Conservation (phyloP, 1,140 invertebrate species). For the Drosophila baimaii region DNA sequence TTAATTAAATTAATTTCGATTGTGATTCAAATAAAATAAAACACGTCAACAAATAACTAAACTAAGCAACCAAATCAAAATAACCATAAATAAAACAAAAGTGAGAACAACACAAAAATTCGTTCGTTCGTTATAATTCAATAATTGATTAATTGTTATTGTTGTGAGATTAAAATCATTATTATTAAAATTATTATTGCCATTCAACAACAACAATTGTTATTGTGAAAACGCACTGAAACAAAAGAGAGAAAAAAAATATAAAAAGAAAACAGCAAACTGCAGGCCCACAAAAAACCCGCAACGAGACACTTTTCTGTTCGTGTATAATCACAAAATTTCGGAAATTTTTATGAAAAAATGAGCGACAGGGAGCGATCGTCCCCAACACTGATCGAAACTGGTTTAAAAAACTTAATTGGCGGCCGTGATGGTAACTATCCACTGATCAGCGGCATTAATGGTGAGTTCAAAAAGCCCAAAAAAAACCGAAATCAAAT, state of each 20-base stretch:
- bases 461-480: slow-evolving; percentile 87
- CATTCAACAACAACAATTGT: slow-evolving; percentile 15
- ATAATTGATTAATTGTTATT: slow-evolving; percentile 50
- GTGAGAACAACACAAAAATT: slow-evolving; percentile 31
- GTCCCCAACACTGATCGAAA: slow-evolving; percentile 91
- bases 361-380: slow-evolving; percentile 92
- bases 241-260: slow-evolving; percentile 22
- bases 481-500: slow-evolving; percentile 5
- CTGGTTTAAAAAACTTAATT: slow-evolving; percentile 91
- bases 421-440: slow-evolving; percentile 90
- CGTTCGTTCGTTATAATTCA: slow-evolving; percentile 42
- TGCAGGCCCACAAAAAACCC: slow-evolving; percentile 44
- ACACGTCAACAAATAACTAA: slow-evolving; percentile 43
- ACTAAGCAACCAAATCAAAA: slow-evolving; percentile 58
- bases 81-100: slow-evolving; percentile 9
- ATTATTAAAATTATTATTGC: slow-evolving; percentile 46
- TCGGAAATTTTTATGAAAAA: slow-evolving; percentile 84
- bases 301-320: slow-evolving; percentile 49
- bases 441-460: slow-evolving; percentile 88
- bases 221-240: slow-evolving; percentile 23
- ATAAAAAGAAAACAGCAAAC: slow-evolving; percentile 22
- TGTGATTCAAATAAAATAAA: slow-evolving; percentile 44
- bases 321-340: slow-evolving; percentile 82
- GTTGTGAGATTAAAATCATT: slow-evolving; percentile 53
- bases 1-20: slow-evolving; percentile 69